phyloP scores from a whole-genome alignment of 1,140 invertebrate species.

The Bombus impatiens region DNA sequence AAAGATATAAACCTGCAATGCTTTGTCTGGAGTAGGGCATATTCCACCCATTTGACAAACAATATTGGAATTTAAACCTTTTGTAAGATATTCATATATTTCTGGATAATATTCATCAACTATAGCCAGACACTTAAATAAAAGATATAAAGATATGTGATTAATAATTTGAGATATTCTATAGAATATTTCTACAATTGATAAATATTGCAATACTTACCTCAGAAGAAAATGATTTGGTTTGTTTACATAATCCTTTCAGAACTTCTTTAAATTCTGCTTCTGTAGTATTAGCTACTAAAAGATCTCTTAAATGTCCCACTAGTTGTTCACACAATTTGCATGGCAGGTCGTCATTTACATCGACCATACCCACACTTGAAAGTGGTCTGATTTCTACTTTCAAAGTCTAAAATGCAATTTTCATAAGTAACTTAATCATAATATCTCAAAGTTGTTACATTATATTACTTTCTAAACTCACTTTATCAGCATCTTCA shows the following conservation, averaged over 20 bases:
- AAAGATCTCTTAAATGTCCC: slow-evolving; percentile 88
- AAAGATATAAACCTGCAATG: slow-evolving; percentile 31
- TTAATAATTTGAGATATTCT: not conserved
- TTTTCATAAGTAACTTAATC: slow-evolving; percentile 9
- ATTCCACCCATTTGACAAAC: slow-evolving; percentile 88
- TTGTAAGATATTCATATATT: slow-evolving; percentile 88
- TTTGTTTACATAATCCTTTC: slow-evolving; percentile 91
- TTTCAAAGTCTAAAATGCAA: slow-evolving; percentile 64
- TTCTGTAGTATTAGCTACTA: slow-evolving; percentile 93
- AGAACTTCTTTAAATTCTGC: slow-evolving; percentile 90
- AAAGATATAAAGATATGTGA: slow-evolving; percentile 14
- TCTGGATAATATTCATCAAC: slow-evolving; percentile 90
- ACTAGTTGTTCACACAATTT: slow-evolving; percentile 93
- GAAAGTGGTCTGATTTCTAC: slow-evolving; percentile 84
- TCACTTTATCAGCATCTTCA: slow-evolving; percentile 81
- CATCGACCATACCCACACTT: slow-evolving; percentile 82
- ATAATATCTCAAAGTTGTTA: not conserved
- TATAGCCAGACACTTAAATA: slow-evolving; percentile 83
- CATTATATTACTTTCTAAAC: not conserved
- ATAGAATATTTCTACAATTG: slow-evolving; percentile 2
- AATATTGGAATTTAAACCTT: slow-evolving; percentile 86
- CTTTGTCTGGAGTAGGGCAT: slow-evolving; percentile 82
- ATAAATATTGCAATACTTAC: slow-evolving; percentile 57
- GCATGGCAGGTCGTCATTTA: slow-evolving; percentile 89
- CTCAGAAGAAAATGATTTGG: slow-evolving; percentile 84